A percentile compares a stretch with the other conserved stretches of the same genome.
These are phyloP conservation scores for Clinocottus analis DNA, from an alignment of 2,113 vertebrate species.

Conservation along the genomic window DNA sequence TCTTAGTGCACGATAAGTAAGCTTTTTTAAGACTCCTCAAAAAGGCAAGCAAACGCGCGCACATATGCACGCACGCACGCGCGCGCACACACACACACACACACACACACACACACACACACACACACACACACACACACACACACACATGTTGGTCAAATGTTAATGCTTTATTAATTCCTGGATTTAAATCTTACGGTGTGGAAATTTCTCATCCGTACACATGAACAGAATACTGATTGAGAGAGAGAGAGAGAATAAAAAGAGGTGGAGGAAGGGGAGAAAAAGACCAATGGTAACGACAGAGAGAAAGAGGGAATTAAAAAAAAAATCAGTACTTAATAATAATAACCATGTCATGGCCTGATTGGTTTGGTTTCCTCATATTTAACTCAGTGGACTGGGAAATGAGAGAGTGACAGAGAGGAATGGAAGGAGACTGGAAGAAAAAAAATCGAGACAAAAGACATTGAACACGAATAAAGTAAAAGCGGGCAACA, in stretches of 20 bases:
- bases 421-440: slow-evolving; percentile 53
- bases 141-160: slow-evolving; percentile 50
- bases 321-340: slow-evolving; percentile 62
- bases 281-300: slow-evolving; percentile 45
- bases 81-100: slow-evolving; percentile 11
- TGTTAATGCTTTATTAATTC: slow-evolving; percentile 70
- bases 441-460: slow-evolving; percentile 34
- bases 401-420: slow-evolving; percentile 75
- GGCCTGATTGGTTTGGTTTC: slow-evolving; percentile 76
- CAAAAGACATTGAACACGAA: slow-evolving; percentile 26
- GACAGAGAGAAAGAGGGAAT: slow-evolving; percentile 48
- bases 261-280: slow-evolving; percentile 42
- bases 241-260: slow-evolving; percentile 17
- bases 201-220: slow-evolving; percentile 49
- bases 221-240: slow-evolving; percentile 50
- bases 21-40: slow-evolving; percentile 18
- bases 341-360: slow-evolving; percentile 80
- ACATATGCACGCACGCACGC: slow-evolving; percentile 13
- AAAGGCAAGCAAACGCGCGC: background rate
- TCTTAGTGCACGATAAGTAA: slow-evolving; percentile 34
- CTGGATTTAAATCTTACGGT: slow-evolving; percentile 53
- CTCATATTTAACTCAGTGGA: slow-evolving; percentile 78
- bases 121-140: slow-evolving; percentile 15
- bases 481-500: background rate
- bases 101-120: slow-evolving; percentile 19